These are phyloP conservation scores for Thymallus thymallus DNA, from an alignment of 2,113 vertebrate genomes.

Conservation along the genomic window DNA sequence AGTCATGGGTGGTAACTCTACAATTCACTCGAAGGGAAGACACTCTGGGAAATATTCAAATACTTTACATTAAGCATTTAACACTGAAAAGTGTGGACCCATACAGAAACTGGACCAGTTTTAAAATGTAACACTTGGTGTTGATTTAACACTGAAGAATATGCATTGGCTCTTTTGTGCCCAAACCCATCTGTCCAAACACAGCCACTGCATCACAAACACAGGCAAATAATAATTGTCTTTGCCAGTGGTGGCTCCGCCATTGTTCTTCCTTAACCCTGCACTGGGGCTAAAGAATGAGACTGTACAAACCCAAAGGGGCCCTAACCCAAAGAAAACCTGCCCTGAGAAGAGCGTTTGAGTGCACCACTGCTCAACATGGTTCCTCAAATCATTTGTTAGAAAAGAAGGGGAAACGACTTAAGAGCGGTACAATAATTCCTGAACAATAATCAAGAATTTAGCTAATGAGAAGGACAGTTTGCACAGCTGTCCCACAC, in stretches of 20 bases:
- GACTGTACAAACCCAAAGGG: constrained; percentile 28
- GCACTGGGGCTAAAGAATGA: constrained; percentile 22
- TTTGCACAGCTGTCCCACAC: constrained; percentile 54
- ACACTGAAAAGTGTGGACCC: too few species aligned
- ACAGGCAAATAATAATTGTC: constrained; percentile 30
- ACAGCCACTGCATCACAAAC: constrained; percentile 31
- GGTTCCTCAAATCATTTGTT: constrained; percentile 27
- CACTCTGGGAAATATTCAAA: too few species aligned
- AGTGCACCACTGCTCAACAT: constrained; percentile 3
- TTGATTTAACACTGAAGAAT: too few species aligned
- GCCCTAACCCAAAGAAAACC: constrained; percentile 22
- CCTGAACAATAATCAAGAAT: constrained; percentile 56
- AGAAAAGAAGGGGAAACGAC: constrained; percentile 8
- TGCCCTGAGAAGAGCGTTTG: constrained; percentile 9
- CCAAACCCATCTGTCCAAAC: constrained; percentile 44
- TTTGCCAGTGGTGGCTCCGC: constrained; percentile 30
- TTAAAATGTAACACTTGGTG: too few species aligned
- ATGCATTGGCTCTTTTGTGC: not conserved
- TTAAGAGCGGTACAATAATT: constrained; percentile 42
- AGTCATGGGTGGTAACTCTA: too few species aligned
- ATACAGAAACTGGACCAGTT: too few species aligned
- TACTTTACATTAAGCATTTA: too few species aligned
- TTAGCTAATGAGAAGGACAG: constrained; percentile 36
- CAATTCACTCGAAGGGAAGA: too few species aligned
- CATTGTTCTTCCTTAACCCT: constrained; percentile 46